Evolutionary conservation across 2,797 vertebrate species (phyloP).

Genomic region (Neoniphon sammara): DNA sequence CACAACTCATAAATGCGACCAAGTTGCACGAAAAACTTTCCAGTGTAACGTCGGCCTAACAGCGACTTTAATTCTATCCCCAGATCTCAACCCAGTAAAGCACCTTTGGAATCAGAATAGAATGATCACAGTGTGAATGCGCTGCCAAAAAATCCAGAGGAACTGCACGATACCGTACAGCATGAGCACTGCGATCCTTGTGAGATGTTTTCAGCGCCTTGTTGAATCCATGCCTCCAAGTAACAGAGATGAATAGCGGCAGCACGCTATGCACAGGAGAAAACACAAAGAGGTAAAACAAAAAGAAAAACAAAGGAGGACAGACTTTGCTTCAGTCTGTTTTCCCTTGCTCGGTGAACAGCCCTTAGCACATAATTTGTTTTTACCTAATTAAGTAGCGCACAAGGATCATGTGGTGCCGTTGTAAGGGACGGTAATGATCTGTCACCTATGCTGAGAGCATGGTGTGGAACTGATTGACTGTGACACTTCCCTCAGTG

Average conservation of each 20-base stretch:
- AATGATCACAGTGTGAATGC: slow-evolving; percentile 44
- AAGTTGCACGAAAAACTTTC: no score
- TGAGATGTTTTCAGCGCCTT: slow-evolving; percentile 16
- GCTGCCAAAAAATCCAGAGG: slow-evolving; percentile 38
- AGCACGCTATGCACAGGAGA: slow-evolving; percentile 26
- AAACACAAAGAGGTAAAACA: slow-evolving; percentile 22
- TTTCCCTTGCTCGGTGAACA: slow-evolving; percentile 44
- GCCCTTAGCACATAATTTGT: slow-evolving; percentile 45
- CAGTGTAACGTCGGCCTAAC: no score
- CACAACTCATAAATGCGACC: no score
- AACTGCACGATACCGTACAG: slow-evolving; percentile 38
- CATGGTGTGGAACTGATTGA: slow-evolving; percentile 61
- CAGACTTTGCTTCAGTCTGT: slow-evolving; percentile 40
- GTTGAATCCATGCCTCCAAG: slow-evolving; percentile 10
- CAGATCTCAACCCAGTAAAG: slow-evolving; percentile 40
- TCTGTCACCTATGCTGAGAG: slow-evolving; percentile 69
- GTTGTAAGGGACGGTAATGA: slow-evolving; percentile 68
- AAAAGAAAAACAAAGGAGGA: slow-evolving; percentile 17
- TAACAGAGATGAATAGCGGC: slow-evolving; percentile 49
- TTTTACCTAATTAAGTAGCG: slow-evolving; percentile 68
- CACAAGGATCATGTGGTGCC: slow-evolving; percentile 50
- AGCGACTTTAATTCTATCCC: slow-evolving; percentile 31
- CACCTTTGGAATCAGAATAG: slow-evolving; percentile 55
- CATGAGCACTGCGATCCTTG: slow-evolving; percentile 45
- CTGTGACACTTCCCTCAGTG: slow-evolving; percentile 68